Conservation (phyloP, 2,888 invertebrate species). For the Agrochola macilenta region DNA sequence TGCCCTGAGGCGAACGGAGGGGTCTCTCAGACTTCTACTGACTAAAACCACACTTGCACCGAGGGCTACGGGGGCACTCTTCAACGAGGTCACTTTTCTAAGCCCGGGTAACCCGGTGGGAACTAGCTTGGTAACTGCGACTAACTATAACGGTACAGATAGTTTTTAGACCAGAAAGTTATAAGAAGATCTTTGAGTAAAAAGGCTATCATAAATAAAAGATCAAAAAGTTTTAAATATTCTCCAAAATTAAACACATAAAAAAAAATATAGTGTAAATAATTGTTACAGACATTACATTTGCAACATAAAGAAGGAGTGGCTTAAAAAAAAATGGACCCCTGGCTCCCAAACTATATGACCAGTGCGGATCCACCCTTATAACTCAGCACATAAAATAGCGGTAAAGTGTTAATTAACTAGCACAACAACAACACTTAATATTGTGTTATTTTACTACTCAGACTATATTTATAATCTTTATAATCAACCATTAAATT, state of each 20-base stretch:
- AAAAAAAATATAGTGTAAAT: background rate
- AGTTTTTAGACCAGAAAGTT: background rate
- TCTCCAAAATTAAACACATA: background rate
- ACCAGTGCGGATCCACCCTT: background rate
- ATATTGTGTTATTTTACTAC: background rate
- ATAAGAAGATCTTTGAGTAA: background rate
- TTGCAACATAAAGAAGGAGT: too few relatives aligned
- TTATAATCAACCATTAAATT: slow-evolving; percentile 3
- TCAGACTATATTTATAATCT: background rate
- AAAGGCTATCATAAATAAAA: background rate
- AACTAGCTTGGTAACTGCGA: background rate
- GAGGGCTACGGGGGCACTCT: too few relatives aligned
- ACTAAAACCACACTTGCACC: too few relatives aligned
- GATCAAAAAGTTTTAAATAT: background rate
- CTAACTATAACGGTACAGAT: too few relatives aligned
- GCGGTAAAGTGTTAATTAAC: slow-evolving; percentile 12
- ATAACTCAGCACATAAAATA: slow-evolving; percentile 10
- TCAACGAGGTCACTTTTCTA: too few relatives aligned
- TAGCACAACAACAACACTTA: background rate
- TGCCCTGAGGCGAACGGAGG: too few relatives aligned
- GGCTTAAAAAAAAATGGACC: too few relatives aligned
- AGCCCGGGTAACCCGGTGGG: too few relatives aligned
- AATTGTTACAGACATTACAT: too few relatives aligned
- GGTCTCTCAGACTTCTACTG: too few relatives aligned
- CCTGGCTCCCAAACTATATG: too few relatives aligned